phyloP scores from a whole-genome alignment of 2,888 invertebrate species.

The Caenorhabditis wallacei region DNA sequence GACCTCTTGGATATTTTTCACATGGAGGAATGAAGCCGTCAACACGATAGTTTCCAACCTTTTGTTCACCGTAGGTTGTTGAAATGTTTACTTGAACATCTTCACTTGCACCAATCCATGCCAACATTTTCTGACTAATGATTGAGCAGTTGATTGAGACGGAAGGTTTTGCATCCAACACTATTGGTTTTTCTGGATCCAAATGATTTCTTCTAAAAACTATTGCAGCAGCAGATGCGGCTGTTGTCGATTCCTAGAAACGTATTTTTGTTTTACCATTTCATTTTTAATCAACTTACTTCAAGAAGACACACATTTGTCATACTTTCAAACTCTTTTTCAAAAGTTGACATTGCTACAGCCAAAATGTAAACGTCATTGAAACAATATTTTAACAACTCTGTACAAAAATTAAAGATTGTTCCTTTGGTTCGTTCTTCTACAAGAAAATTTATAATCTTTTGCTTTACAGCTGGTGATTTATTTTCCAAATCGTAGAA shows the following conservation, averaged over 20 bases:
- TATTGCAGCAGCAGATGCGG: slow-evolving; percentile 19
- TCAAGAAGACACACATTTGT: slow-evolving; percentile 22
- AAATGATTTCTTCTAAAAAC: slow-evolving; percentile 21
- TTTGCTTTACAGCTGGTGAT: not conserved
- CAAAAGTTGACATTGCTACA: not conserved
- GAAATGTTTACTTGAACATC: not conserved
- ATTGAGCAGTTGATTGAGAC: slow-evolving; percentile 6
- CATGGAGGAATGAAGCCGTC: slow-evolving; percentile 3
- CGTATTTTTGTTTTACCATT: too few relatives aligned
- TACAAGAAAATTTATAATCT: not conserved
- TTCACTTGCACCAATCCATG: slow-evolving; percentile 3
- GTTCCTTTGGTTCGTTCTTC: not conserved
- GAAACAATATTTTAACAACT: slow-evolving; percentile 7
- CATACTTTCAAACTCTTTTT: slow-evolving; percentile 7
- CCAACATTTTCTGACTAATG: slow-evolving; percentile 21
- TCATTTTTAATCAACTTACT: not conserved
- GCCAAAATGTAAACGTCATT: slow-evolving; percentile 24
- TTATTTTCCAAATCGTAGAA: slow-evolving; percentile 12
- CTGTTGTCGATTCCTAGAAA: slow-evolving; percentile 14
- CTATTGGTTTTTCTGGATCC: not conserved
- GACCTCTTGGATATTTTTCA: not conserved
- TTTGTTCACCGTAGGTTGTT: slow-evolving; percentile 7
- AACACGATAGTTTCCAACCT: not conserved
- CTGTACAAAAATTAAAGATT: slow-evolving; percentile 6
- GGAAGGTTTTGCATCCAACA: slow-evolving; percentile 9